Evolutionary conservation across 2,797 vertebrate species (phyloP).

Genomic region (Acrossocheilus wenchowensis): DNA sequence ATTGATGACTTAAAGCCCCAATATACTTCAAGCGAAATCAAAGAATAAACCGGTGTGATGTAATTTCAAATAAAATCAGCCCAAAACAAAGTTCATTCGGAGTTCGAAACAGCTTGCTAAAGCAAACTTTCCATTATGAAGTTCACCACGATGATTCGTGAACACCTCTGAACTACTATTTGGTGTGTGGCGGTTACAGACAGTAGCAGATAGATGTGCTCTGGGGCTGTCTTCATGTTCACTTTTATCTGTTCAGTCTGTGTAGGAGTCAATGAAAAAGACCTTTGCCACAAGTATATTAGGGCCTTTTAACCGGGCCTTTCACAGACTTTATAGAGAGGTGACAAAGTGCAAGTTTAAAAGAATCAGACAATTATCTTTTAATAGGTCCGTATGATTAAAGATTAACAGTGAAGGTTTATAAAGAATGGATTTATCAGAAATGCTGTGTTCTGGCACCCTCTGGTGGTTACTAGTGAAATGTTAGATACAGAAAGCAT

Average conservation of each 20-base stretch:
- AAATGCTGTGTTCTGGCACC: neutral
- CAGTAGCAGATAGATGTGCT: too few species aligned
- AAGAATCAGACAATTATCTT: neutral
- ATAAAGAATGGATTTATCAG: neutral
- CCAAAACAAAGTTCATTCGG: neutral
- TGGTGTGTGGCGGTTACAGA: too few species aligned
- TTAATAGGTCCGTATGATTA: neutral
- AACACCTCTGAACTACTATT: neutral
- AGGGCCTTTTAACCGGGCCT: neutral
- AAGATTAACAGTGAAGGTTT: slow-evolving; percentile 3
- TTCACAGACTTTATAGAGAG: neutral
- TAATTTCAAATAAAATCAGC: neutral
- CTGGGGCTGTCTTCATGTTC: neutral
- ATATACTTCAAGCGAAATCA: neutral
- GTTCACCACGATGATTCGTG: neutral
- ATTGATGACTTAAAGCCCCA: neutral
- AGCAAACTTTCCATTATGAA: neutral
- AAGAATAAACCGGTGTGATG: neutral
- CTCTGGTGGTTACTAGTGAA: slow-evolving; percentile 21
- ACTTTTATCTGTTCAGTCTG: neutral
- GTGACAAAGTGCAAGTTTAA: neutral
- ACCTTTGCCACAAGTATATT: neutral
- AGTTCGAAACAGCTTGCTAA: neutral
- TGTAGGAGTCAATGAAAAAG: neutral
- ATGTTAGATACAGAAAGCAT: neutral